Conservation (phyloP, 2,888 invertebrate species). For the Scaptomyza cyrtandrae region DNA sequence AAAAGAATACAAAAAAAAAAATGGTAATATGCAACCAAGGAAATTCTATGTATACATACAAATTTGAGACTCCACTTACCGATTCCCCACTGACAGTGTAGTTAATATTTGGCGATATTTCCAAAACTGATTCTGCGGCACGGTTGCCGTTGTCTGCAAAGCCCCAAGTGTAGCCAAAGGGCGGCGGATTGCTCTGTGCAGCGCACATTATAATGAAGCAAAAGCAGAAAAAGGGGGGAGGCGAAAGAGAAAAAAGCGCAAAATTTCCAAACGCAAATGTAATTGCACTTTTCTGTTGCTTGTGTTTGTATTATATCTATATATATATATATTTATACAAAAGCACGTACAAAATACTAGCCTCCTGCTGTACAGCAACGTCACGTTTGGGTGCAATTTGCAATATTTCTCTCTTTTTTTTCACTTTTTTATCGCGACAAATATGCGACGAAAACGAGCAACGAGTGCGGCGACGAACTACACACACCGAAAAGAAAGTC, state of each 20-base stretch:
- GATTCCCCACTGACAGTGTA: slow-evolving; percentile 85
- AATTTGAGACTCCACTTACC: slow-evolving; percentile 80
- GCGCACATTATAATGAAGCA: slow-evolving; percentile 83
- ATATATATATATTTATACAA: slow-evolving; percentile 76
- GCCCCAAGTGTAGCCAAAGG: slow-evolving; percentile 85
- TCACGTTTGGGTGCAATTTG: slow-evolving; percentile 60
- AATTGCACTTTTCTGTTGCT: slow-evolving; percentile 80
- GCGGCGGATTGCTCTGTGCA: slow-evolving; percentile 85
- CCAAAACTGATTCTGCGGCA: slow-evolving; percentile 84
- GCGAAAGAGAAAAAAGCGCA: slow-evolving; percentile 81
- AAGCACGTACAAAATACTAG: slow-evolving; percentile 79
- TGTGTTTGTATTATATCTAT: slow-evolving; percentile 74
- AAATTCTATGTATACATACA: slow-evolving; percentile 61
- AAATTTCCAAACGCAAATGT: slow-evolving; percentile 81
- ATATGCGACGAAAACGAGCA: slow-evolving; percentile 75
- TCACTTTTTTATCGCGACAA: slow-evolving; percentile 65
- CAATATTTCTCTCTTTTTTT: slow-evolving; percentile 63
- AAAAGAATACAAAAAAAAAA: slow-evolving; percentile 45
- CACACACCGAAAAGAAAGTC: slow-evolving; percentile 81
- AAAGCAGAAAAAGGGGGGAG: slow-evolving; percentile 59
- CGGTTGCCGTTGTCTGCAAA: slow-evolving; percentile 84
- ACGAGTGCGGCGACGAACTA: slow-evolving; percentile 72
- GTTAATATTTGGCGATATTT: slow-evolving; percentile 85
- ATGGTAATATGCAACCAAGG: slow-evolving; percentile 60
- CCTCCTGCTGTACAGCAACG: slow-evolving; percentile 70